Base-by-base conservation (phyloP, 2,797 vertebrate genomes). In the Premnoplex brunnescens region DNA sequence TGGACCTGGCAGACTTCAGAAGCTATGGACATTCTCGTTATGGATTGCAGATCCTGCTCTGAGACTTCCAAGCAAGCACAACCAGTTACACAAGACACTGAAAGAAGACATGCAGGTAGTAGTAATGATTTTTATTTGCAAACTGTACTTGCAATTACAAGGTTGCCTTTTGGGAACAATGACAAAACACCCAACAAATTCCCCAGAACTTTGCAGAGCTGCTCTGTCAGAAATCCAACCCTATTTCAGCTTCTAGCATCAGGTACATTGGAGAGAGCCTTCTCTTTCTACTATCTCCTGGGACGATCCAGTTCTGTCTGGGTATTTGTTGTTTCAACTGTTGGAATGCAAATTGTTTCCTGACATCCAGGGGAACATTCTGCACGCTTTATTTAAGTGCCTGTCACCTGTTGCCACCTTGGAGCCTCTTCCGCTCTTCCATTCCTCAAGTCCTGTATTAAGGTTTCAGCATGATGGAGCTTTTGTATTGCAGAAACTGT, bases 71-170 rank as follows among this genome's bases (percentile, higher is more conserved):
- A 74, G 49, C 54, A n/a, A 74, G 55, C 44, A 36, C 49, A 49
- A 8, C 24, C 3, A 4, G 22, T 72, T 69, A 75, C 0, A 3
- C 36, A 21, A 89, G 77, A 88, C 1, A 91, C 59, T 34, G 67
- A 89, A 75, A 87, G 64, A 91, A 64, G 87, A 86, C 55, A 43
- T 81, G 88, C 79, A 91, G 52, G 83, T 63, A 94, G 79, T 5
- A 93, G 41, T 55, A 62, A 55, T 62, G 51, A 30, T 36, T 92
- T 95, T 96, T 96, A 91, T 96, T 96, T 91, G 64, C 60, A 44
- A 91, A 75, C 68, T 30, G 21, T 55, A 88, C 27, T 75, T 93
- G 75, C 52, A n/a, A 81, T 78, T 79, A 92, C 78, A 92, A 37
- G 54, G 26, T 58, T 59, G 44, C 43, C 58, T 88, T 81, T 75